These are phyloP conservation scores for Amazona finschi DNA, from an alignment of 2,797 vertebrate species.

Conservation along the genomic window DNA sequence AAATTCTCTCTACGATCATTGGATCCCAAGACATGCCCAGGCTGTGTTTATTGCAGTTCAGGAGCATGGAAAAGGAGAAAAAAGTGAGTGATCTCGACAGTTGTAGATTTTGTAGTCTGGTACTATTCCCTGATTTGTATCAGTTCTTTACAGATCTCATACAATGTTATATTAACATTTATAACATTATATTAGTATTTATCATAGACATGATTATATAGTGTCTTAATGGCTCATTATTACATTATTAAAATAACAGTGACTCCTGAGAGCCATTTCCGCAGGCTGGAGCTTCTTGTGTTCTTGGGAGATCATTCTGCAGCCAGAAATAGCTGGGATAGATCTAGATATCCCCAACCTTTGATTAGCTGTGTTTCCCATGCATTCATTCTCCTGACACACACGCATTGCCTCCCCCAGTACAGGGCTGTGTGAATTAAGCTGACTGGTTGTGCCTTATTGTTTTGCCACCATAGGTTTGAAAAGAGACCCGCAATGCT, in stretches of 20 bases:
- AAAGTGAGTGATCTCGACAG: not conserved
- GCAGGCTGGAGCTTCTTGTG: not conserved
- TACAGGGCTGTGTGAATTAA: not conserved
- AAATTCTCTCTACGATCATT: not conserved
- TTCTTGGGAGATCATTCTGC: not conserved
- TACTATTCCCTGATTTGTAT: not conserved
- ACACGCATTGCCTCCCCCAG: not conserved
- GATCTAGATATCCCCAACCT: not conserved
- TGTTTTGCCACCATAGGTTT: not conserved
- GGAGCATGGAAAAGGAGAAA: not conserved
- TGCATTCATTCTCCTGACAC: not conserved
- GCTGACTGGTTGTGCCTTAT: not conserved
- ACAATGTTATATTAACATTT: not conserved
- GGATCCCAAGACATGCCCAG: not conserved
- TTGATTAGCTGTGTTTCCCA: not conserved
- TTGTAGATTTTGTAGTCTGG: not conserved
- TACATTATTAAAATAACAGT: not conserved
- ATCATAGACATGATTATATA: not conserved
- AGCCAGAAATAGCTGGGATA: not conserved
- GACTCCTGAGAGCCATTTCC: not conserved
- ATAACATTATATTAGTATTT: not conserved
- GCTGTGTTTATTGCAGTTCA: not conserved
- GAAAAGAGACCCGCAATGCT: not conserved
- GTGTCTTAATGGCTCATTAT: not conserved
- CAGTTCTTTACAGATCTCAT: not conserved